Evolutionary conservation across 2,797 vertebrate species (phyloP).

Genomic region (Mycteria americana): DNA sequence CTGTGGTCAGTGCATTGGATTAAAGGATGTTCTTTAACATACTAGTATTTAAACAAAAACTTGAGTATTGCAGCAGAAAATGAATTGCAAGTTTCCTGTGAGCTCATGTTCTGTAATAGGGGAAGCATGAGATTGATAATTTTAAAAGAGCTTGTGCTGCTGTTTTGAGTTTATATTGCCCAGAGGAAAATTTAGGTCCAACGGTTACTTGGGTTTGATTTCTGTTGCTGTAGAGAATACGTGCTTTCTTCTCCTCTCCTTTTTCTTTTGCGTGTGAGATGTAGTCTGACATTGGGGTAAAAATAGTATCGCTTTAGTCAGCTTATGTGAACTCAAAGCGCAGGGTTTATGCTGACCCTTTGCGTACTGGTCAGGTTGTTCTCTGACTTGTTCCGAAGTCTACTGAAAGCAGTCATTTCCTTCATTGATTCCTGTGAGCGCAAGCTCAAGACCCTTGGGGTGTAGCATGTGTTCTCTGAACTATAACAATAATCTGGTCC

Average conservation of each 20-base stretch:
- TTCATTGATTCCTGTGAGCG: neutral
- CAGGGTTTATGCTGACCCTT: conserved; percentile 2
- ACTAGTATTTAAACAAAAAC: neutral
- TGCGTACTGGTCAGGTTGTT: neutral
- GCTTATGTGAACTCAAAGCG: neutral
- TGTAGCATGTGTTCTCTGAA: neutral
- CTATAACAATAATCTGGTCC: neutral
- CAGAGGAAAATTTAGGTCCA: neutral
- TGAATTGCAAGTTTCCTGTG: neutral
- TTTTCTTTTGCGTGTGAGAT: neutral
- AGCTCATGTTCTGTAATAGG: neutral
- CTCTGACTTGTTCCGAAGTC: neutral
- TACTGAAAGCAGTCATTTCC: neutral
- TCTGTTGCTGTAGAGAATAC: neutral
- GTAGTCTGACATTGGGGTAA: conserved; percentile 23
- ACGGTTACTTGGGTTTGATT: neutral
- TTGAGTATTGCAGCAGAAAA: neutral
- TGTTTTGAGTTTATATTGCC: neutral
- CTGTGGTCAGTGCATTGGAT: neutral
- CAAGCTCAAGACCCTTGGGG: neutral
- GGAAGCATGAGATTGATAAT: neutral
- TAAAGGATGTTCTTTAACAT: neutral
- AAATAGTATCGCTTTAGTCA: conserved; percentile 23
- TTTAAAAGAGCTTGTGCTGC: neutral
- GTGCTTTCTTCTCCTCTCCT: neutral